Conservation (phyloP, 2,113 vertebrate genomes). For the Megalops atlanticus region DNA sequence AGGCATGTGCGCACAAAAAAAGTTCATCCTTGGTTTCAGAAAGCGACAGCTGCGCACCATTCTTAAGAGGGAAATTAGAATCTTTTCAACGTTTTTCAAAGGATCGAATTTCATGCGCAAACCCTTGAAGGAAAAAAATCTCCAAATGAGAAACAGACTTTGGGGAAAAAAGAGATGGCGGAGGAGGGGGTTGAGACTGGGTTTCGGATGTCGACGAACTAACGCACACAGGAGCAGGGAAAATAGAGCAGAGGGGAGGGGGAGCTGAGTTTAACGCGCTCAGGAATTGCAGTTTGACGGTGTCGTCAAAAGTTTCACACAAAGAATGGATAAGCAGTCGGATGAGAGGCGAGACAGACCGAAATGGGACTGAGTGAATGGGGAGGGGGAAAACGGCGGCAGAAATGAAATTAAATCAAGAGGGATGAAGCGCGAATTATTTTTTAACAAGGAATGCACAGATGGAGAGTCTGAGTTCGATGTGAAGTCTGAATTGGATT, state of each 20-base stretch:
- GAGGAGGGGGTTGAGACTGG: constrained; percentile 48
- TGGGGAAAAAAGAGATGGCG: constrained; percentile 40
- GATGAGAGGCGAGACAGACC: constrained; percentile 12
- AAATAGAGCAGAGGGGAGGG: constrained; percentile 21
- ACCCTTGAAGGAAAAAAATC: constrained; percentile 36
- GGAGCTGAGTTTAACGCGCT: constrained; percentile 34
- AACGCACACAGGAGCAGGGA: constrained; percentile 44
- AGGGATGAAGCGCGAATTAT: background rate
- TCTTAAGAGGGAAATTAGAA: constrained; percentile 41
- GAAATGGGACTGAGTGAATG: constrained; percentile 19
- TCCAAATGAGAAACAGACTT: constrained; percentile 66
- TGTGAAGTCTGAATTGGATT: constrained; percentile 27
- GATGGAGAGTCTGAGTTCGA: constrained; percentile 17
- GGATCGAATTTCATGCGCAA: constrained; percentile 61
- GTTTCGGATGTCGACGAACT: constrained; percentile 66
- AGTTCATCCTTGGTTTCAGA: background rate
- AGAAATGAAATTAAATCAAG: background rate
- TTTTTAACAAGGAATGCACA: background rate
- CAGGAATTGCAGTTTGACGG: constrained; percentile 37
- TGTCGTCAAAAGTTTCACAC: constrained; percentile 38
- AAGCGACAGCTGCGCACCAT: background rate
- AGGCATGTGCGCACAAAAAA: background rate
- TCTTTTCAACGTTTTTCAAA: constrained; percentile 55
- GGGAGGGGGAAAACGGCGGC: background rate
- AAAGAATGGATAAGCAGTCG: constrained; percentile 38